These are phyloP conservation scores for Xiphorhynchus elegans DNA, from an alignment of 2,113 vertebrate genomes.

Conservation along the genomic window DNA sequence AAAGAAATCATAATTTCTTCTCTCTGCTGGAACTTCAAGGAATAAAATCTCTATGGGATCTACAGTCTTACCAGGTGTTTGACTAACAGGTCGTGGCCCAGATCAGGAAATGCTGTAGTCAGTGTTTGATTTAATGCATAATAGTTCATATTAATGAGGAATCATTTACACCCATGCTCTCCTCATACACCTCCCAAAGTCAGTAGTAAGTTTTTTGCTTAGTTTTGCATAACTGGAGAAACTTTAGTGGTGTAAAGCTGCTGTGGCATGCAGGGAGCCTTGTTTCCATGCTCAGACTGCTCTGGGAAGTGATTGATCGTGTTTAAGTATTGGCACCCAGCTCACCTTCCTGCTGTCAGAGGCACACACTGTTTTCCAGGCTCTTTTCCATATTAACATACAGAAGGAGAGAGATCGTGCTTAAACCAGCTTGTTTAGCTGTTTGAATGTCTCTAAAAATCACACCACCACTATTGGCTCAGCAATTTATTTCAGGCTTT, in stretches of 20 bases:
- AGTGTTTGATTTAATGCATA: not conserved
- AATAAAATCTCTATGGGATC: not conserved
- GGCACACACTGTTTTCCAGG: not conserved
- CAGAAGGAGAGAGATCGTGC: not conserved
- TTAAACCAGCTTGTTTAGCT: not conserved
- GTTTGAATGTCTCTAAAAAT: not conserved
- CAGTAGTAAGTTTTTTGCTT: not conserved
- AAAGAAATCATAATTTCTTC: accelerated
- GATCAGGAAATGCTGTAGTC: not conserved
- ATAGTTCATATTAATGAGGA: not conserved
- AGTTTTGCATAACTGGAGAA: not conserved
- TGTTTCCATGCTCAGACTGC: not conserved
- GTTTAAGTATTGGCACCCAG: not conserved
- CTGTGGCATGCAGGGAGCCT: not conserved
- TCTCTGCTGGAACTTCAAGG: not conserved
- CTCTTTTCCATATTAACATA: not conserved
- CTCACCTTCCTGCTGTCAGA: not conserved
- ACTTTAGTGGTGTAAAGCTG: not conserved
- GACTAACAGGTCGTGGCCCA: not conserved
- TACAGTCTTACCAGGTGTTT: not conserved
- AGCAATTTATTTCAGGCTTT: not conserved
- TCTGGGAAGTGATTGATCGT: not conserved
- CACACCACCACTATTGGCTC: not conserved
- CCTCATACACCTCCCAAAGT: not conserved
- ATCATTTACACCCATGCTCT: not conserved